These are phyloP conservation scores for Todiramphus chloris DNA, from an alignment of 2,113 vertebrate species.

Conservation along the genomic window DNA sequence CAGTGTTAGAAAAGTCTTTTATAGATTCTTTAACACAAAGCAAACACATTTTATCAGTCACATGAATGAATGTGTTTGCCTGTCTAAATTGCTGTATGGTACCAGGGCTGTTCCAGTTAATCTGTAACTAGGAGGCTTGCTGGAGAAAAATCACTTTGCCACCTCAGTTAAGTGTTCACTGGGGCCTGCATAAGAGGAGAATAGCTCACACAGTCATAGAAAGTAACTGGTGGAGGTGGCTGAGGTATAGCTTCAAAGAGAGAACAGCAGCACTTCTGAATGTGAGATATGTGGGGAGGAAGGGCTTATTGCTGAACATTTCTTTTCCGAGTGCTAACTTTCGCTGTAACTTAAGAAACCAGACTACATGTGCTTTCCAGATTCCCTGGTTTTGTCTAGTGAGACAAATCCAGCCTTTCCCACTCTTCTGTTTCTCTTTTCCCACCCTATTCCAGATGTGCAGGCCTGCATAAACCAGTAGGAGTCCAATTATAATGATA, in stretches of 20 bases:
- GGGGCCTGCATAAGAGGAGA: not conserved
- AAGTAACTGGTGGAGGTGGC: not conserved
- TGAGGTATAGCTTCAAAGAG: not conserved
- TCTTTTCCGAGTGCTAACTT: conserved; percentile 40
- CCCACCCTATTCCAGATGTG: conserved; percentile 69
- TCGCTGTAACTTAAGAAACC: conserved; percentile 45
- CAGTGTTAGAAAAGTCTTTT: conserved; percentile 21
- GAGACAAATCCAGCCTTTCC: conserved; percentile 36
- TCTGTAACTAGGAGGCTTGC: conserved; percentile 23
- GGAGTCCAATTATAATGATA: conserved; percentile 62
- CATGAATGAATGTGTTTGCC: conserved; percentile 48
- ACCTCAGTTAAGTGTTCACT: not conserved
- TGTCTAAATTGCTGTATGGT: conserved; percentile 1
- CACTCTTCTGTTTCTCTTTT: conserved; percentile 60
- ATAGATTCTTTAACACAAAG: conserved; percentile 58
- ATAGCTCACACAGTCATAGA: not conserved
- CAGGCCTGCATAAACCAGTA: conserved; percentile 65
- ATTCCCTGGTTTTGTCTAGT: conserved; percentile 47
- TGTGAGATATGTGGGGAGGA: not conserved
- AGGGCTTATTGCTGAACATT: not conserved
- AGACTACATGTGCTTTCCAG: conserved; percentile 62
- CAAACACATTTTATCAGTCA: conserved; percentile 52
- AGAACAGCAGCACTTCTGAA: not conserved
- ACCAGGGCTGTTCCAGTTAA: conserved; percentile 26
- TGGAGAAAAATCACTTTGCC: not conserved